Conservation (phyloP, 2,888 invertebrate species). For the Andrena hattorfiana region DNA sequence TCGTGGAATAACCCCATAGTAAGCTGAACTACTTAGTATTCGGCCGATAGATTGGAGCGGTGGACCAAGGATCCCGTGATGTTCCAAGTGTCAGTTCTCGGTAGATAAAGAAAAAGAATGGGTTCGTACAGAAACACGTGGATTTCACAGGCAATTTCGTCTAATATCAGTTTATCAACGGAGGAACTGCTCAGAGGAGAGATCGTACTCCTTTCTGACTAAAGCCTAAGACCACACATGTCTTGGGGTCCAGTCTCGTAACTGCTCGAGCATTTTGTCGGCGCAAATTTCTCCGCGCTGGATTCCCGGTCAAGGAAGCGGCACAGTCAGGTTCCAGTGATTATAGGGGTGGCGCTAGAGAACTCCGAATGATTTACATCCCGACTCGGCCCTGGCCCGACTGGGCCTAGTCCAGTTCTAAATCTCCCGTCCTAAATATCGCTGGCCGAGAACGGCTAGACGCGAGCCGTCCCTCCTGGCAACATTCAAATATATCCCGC, state of each 20-base stretch:
- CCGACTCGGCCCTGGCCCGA: constrained; percentile 63
- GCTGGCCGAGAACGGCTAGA: constrained; percentile 75
- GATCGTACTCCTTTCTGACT: background rate
- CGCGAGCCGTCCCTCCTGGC: constrained; percentile 83
- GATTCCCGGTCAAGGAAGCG: constrained; percentile 67
- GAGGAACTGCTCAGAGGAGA: background rate
- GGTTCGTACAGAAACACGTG: no score
- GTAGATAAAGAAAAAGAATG: no score
- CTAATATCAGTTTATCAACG: background rate
- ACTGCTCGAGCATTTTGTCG: constrained; percentile 45
- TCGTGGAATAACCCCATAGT: no score
- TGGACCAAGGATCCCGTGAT: no score
- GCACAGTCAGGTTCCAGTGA: constrained; percentile 77
- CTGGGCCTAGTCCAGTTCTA: constrained; percentile 78
- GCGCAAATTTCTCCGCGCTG: constrained; percentile 60
- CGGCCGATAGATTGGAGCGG: no score
- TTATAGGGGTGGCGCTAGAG: constrained; percentile 84
- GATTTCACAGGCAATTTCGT: no score
- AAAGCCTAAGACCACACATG: constrained; percentile 50
- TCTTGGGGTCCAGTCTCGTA: constrained; percentile 19
- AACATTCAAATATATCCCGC: constrained; percentile 83
- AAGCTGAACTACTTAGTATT: no score
- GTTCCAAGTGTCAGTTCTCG: no score
- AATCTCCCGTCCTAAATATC: constrained; percentile 80
- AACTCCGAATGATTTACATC: constrained; percentile 83